phyloP scores from a whole-genome alignment of 2,888 invertebrate species.

The Harpagoxenus sublaevis region DNA sequence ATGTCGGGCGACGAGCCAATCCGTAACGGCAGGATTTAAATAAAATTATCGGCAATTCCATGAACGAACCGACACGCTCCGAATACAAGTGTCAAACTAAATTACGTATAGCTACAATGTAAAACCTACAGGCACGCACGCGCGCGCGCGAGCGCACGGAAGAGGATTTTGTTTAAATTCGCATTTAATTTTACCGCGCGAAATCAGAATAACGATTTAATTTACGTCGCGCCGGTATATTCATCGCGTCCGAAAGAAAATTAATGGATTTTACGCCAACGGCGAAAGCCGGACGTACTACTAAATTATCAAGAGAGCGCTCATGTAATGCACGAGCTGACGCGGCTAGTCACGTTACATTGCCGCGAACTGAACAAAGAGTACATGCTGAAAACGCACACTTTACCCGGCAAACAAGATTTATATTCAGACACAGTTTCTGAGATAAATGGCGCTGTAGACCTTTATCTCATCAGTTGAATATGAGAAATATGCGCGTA shows the following conservation, averaged over 20 bases:
- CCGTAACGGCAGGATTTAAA: constrained; percentile 37
- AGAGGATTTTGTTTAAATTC: constrained; percentile 60
- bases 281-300: constrained; percentile 54
- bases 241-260: constrained; percentile 57
- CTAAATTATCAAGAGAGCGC: constrained; percentile 55
- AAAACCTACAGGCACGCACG: constrained; percentile 1
- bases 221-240: constrained; percentile 65
- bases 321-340: constrained; percentile 53
- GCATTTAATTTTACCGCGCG: constrained; percentile 52
- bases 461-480: constrained; percentile 41
- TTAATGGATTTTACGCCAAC: constrained; percentile 60
- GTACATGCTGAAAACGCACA: constrained; percentile 53
- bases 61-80: constrained; percentile 35
- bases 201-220: constrained; percentile 64
- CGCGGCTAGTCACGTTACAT: constrained; percentile 55
- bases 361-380: constrained; percentile 53
- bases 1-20: constrained; percentile 53
- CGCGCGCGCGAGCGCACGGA: not conserved
- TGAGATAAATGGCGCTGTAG: constrained; percentile 42
- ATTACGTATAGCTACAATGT: constrained; percentile 15
- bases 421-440: constrained; percentile 54
- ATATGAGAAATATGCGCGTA: constrained; percentile 22
- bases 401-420: constrained; percentile 53
- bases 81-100: constrained; percentile 46
- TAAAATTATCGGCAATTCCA: constrained; percentile 50